Conservation (phyloP, 2,888 invertebrate genomes). For the Brassicogethes aeneus region DNA sequence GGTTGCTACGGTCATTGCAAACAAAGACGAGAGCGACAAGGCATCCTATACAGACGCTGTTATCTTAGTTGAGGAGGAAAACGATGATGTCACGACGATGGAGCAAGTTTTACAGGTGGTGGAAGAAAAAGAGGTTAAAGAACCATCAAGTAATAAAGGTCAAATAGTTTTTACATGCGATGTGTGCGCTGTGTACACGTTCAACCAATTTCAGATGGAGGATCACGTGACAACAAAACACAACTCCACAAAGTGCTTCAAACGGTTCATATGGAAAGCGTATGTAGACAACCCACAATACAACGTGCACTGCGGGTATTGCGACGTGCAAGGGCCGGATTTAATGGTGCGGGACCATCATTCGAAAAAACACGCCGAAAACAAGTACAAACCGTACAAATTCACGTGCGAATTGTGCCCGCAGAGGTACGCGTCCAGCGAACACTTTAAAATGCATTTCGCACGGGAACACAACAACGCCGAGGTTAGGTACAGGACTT, state of each 20-base stretch:
- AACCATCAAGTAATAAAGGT: too few relatives aligned
- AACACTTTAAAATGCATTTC: conserved; percentile 25
- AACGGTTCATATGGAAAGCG: conserved; percentile 9
- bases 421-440: conserved; percentile 20
- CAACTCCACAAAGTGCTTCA: too few relatives aligned
- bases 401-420: conserved; percentile 30
- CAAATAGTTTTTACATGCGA: neutral
- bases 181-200: neutral
- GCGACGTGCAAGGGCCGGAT: conserved; percentile 29
- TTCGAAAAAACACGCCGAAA: conserved; percentile 30
- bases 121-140: too few relatives aligned
- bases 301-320: conserved; percentile 26
- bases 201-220: neutral
- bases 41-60: conserved; percentile 12
- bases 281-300: conserved; percentile 12
- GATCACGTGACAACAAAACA: conserved; percentile 4
- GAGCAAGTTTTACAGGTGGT: too few relatives aligned
- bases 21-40: too few relatives aligned
- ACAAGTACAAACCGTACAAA: conserved; percentile 20
- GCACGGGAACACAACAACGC: conserved; percentile 23
- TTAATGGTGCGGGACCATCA: conserved; percentile 34
- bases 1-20: conserved; percentile 10
- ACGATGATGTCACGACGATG: too few relatives aligned
- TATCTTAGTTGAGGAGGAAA: too few relatives aligned
- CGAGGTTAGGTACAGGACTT: conserved; percentile 28